Conservation (phyloP, 2,113 vertebrate genomes). For the Hucho hucho region DNA sequence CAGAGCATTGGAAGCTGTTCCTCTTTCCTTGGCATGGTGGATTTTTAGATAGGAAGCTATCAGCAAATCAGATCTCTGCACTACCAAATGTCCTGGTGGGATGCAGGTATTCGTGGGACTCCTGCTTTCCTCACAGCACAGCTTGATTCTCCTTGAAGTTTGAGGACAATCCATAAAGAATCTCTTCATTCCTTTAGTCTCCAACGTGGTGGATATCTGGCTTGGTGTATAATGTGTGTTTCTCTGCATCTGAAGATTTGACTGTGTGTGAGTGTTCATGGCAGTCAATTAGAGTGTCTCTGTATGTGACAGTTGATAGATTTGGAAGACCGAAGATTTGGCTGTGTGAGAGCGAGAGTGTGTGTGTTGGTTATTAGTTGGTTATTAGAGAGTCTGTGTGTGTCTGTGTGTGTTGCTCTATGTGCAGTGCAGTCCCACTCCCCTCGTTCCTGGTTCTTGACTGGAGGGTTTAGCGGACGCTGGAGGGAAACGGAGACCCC, state of each 20-base stretch:
- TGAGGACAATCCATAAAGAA: conserved; percentile 22
- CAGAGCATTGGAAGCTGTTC: conserved; percentile 34
- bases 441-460: conserved; percentile 37
- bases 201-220: conserved; percentile 21
- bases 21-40: conserved; percentile 22
- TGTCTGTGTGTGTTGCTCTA: conserved; percentile 11
- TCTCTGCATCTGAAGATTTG: background rate
- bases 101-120: conserved; percentile 40
- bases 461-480: conserved; percentile 33
- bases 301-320: background rate
- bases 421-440: background rate
- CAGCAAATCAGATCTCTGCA: conserved; percentile 37
- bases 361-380: conserved; percentile 12
- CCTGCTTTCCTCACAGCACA: conserved; percentile 23
- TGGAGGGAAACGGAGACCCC: conserved; percentile 26
- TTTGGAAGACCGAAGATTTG: background rate
- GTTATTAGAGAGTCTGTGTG: background rate
- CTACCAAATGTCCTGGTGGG: conserved; percentile 23
- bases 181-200: too few species aligned
- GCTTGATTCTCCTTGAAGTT: conserved; percentile 44
- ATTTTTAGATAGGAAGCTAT: conserved; percentile 43
- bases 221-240: conserved; percentile 41
- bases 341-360: conserved; percentile 5
- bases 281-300: too few species aligned
- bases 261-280: too few species aligned